Evolutionary conservation across 2,888 invertebrate genomes (phyloP).

Genomic region (Aelia acuminata): DNA sequence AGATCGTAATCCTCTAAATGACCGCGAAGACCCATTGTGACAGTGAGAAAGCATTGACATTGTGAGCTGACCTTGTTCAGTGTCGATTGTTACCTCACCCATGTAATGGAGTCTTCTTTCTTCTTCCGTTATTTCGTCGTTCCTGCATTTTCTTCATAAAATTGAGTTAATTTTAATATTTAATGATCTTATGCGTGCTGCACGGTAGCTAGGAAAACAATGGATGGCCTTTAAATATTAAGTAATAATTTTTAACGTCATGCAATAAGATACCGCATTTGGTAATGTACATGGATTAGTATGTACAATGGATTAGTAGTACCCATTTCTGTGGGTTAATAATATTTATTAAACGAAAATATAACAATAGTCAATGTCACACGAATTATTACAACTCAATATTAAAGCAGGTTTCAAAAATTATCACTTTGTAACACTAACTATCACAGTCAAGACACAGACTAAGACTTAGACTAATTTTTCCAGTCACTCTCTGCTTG

Average conservation of each 20-base stretch:
- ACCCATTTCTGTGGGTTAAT: no score
- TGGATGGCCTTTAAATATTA: not conserved
- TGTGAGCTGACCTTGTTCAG: not conserved
- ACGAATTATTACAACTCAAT: no score
- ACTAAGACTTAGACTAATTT: no score
- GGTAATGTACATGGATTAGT: not conserved
- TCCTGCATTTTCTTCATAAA: not conserved
- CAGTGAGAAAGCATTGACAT: not conserved
- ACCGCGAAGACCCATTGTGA: not conserved
- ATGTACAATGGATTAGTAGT: no score
- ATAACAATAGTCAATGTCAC: no score
- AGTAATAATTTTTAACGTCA: not conserved
- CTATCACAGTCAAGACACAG: no score
- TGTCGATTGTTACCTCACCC: not conserved
- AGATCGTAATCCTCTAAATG: not conserved
- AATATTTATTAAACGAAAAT: no score
- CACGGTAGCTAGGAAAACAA: not conserved
- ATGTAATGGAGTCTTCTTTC: not conserved
- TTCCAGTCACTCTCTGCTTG: no score
- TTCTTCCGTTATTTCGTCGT: not conserved
- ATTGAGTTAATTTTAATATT: not conserved
- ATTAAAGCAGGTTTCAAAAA: no score
- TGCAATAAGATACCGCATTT: not conserved
- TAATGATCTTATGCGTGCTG: conserved; percentile 1
- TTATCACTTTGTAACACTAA: no score